Percentiles rank a stretch among this genome's conserved stretches.
phyloP scores from a whole-genome alignment of 2,888 invertebrate species.

The Chrysolina haemoptera region DNA sequence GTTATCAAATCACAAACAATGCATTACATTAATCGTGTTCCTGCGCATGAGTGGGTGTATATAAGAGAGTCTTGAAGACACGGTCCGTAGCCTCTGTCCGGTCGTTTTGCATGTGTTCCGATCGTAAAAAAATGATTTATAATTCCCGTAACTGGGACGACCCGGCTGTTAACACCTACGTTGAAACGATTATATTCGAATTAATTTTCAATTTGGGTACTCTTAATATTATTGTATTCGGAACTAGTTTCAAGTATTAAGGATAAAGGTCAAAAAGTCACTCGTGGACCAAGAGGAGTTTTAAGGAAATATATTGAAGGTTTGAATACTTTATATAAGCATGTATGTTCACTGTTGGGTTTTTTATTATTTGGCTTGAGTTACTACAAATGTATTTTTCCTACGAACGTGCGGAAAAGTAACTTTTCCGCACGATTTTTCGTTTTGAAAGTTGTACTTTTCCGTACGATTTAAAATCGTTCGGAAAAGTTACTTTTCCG shows the following conservation, averaged over 20 bases:
- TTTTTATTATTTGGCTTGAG: too few relatives aligned
- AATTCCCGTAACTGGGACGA: conserved; percentile 30
- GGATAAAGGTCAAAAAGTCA: background rate
- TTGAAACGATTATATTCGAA: conserved; percentile 13
- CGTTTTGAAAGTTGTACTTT: too few relatives aligned
- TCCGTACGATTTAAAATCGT: too few relatives aligned
- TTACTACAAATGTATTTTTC: too few relatives aligned
- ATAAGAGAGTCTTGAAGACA: conserved; percentile 25
- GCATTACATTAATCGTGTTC: conserved; percentile 18
- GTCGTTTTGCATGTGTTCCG: conserved; percentile 34
- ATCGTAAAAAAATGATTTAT: conserved; percentile 41
- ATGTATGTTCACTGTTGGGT: too few relatives aligned
- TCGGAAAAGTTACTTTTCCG: too few relatives aligned
- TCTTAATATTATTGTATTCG: background rate
- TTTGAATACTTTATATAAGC: background rate
- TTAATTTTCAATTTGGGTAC: conserved; percentile 23
- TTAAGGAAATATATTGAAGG: background rate
- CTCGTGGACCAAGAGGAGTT: background rate
- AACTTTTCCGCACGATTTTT: too few relatives aligned
- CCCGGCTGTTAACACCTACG: conserved; percentile 30
- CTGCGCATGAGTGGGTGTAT: conserved; percentile 11
- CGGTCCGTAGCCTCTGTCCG: conserved; percentile 36
- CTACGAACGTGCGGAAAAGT: too few relatives aligned
- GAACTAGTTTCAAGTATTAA: background rate
- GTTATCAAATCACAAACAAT: conserved; percentile 18